phyloP scores from a whole-genome alignment of 2,797 vertebrate genomes.

The Rhodeus uyekii region DNA sequence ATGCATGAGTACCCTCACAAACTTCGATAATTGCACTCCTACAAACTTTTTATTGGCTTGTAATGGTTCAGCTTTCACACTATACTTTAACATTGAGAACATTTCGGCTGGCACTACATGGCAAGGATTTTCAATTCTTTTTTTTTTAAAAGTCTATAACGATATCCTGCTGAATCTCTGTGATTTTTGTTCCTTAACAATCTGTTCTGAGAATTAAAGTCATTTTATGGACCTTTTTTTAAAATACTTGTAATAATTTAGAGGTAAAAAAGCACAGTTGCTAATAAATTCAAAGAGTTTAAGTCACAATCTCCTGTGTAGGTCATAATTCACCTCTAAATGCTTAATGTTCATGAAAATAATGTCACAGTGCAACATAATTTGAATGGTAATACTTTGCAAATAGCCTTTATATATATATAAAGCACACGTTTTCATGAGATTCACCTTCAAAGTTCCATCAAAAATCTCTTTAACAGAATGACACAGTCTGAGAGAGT shows the following conservation, averaged over 20 bases:
- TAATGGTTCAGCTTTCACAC: constrained; percentile 68
- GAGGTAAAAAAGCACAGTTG: neutral
- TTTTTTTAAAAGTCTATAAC: constrained; percentile 4
- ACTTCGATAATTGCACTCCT: constrained; percentile 61
- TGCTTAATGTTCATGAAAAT: neutral
- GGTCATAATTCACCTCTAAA: neutral
- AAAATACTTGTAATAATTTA: neutral
- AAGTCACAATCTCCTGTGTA: neutral
- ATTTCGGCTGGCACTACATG: constrained; percentile 12
- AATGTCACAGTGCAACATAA: neutral
- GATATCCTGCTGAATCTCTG: neutral
- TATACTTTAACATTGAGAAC: constrained; percentile 65
- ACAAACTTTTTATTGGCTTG: constrained; percentile 67
- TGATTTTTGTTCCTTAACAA: neutral
- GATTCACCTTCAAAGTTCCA: neutral
- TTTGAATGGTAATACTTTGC: neutral
- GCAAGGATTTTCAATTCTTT: neutral
- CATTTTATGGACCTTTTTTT: neutral
- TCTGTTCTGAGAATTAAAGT: neutral
- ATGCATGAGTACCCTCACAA: constrained; percentile 52
- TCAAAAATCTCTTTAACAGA: neutral
- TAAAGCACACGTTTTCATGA: neutral
- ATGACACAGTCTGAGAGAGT: neutral
- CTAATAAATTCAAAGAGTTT: neutral
- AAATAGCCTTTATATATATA: neutral